phyloP scores from a whole-genome alignment of 37 sponge, comb jelly and placozoan species.

The Chondrosia reniformis region DNA sequence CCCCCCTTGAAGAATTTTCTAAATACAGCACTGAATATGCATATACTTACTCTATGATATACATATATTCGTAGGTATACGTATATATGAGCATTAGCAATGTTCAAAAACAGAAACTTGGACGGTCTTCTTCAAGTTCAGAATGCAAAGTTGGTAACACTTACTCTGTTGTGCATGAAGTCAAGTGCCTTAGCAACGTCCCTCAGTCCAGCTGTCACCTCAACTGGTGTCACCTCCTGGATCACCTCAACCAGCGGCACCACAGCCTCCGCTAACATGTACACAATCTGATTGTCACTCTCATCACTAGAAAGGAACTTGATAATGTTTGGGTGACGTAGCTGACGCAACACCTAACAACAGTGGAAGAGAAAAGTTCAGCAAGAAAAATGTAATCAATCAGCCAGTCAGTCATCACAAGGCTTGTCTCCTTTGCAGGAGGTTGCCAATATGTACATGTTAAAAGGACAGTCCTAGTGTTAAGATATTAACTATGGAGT shows the following conservation, averaged over 20 bases:
- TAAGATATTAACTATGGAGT: too few species aligned
- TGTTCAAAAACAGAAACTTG: too few species aligned
- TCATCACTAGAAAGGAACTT: slow-evolving; percentile 44
- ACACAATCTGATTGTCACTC: not conserved
- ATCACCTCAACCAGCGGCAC: slow-evolving; percentile 24
- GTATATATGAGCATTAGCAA: too few species aligned
- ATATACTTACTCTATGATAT: too few species aligned
- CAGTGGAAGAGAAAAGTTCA: not conserved
- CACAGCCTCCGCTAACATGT: slow-evolving; percentile 50
- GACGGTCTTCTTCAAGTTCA: not conserved
- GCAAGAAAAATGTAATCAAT: not conserved
- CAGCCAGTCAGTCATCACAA: slow-evolving; percentile 14
- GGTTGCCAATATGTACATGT: too few species aligned
- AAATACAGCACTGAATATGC: too few species aligned
- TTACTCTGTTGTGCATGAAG: slow-evolving; percentile 58
- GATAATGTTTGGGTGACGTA: slow-evolving; percentile 75
- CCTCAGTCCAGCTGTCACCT: slow-evolving; percentile 49
- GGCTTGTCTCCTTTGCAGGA: too few species aligned
- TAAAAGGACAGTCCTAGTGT: too few species aligned
- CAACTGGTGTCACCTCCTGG: slow-evolving; percentile 24
- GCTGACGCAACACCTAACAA: slow-evolving; percentile 42
- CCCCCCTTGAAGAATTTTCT: too few species aligned
- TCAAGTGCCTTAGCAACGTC: slow-evolving; percentile 43
- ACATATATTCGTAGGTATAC: too few species aligned
- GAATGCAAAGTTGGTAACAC: not conserved